A percentile compares a stretch with the other conserved stretches of the same genome.
Conservation (phyloP, 37 sponge, comb jelly and placozoan genomes). For the Diacarnus erythraeanus region DNA sequence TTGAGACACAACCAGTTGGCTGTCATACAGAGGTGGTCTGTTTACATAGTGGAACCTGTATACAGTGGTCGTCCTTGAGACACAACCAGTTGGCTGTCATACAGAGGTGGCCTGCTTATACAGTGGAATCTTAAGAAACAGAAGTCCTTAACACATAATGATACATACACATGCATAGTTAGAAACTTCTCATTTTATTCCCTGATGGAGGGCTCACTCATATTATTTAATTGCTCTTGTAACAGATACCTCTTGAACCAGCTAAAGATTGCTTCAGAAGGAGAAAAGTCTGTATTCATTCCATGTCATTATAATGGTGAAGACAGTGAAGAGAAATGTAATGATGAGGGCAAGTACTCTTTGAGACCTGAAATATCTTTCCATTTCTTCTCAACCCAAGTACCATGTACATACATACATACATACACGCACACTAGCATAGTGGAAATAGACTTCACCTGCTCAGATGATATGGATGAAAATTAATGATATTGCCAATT, state of each 20-base stretch:
- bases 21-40: no score
- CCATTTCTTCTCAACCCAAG: slow-evolving; percentile 73
- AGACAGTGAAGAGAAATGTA: not conserved
- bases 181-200: no score
- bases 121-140: no score
- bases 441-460: not conserved
- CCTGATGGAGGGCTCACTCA: no score
- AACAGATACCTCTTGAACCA: slow-evolving; percentile 60
- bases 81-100: no score
- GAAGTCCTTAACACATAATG: no score
- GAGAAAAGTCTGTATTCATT: slow-evolving; percentile 26
- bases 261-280: slow-evolving; percentile 6
- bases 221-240: not conserved
- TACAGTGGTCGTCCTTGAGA: no score
- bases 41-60: no score
- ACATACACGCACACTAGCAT: not conserved
- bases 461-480: not conserved
- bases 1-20: no score
- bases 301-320: not conserved
- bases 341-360: not conserved
- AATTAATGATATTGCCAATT: no score
- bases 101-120: no score
- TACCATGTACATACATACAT: slow-evolving; percentile 58
- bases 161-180: no score
- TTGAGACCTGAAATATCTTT: slow-evolving; percentile 38